A percentile compares a stretch with the other conserved stretches of the same genome.
These are phyloP conservation scores for Hirundichthys speculiger DNA, from an alignment of 2,113 vertebrate genomes.

Conservation along the genomic window DNA sequence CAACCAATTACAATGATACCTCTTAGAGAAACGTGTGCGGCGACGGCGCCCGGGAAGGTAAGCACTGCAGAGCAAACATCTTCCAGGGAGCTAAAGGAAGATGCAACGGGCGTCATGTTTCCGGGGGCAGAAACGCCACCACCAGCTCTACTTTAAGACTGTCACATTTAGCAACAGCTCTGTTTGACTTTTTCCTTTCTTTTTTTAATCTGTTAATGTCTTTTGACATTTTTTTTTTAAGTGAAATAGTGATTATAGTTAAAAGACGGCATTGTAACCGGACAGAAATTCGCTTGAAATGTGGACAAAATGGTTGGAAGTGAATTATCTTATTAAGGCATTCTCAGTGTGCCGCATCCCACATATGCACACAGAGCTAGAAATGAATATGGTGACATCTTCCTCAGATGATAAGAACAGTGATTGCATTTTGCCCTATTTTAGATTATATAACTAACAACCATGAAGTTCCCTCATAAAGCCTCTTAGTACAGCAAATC, in stretches of 20 bases:
- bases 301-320: slow-evolving; percentile 60
- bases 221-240: slow-evolving; percentile 32
- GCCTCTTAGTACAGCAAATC: slow-evolving; percentile 83
- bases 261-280: slow-evolving; percentile 48
- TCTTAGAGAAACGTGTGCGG: slow-evolving; percentile 60
- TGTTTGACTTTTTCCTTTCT: background rate
- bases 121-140: slow-evolving; percentile 43
- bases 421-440: slow-evolving; percentile 79
- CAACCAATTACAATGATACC: slow-evolving; percentile 74
- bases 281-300: slow-evolving; percentile 64
- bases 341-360: slow-evolving; percentile 55
- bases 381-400: slow-evolving; percentile 68
- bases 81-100: slow-evolving; percentile 69
- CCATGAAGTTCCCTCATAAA: slow-evolving; percentile 82
- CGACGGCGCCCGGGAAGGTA: slow-evolving; percentile 60
- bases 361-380: slow-evolving; percentile 47
- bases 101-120: slow-evolving; percentile 64
- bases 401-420: slow-evolving; percentile 75
- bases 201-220: slow-evolving; percentile 1
- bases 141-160: slow-evolving; percentile 44
- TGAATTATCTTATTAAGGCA: slow-evolving; percentile 69
- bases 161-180: slow-evolving; percentile 40
- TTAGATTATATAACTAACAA: slow-evolving; percentile 83
- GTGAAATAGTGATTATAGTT: slow-evolving; percentile 41
- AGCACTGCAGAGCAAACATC: slow-evolving; percentile 68